Evolutionary conservation across 2,113 vertebrate species (phyloP).

Genomic region (Pionites leucogaster): DNA sequence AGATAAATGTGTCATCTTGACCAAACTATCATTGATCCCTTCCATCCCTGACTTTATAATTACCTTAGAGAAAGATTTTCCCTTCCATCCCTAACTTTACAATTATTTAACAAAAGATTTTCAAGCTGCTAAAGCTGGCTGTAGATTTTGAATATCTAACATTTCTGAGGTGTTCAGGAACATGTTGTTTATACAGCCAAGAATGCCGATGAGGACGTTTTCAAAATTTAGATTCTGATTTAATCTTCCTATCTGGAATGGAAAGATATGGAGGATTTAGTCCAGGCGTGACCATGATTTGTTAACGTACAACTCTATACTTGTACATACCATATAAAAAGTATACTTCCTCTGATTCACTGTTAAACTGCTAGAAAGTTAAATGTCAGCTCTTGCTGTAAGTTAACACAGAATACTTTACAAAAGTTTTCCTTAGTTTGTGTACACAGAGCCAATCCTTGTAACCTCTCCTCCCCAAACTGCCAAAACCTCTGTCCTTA

Average conservation of each 20-base stretch:
- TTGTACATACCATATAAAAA: neutral
- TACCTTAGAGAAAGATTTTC: neutral
- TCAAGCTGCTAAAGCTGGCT: neutral
- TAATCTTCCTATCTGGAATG: constrained; percentile 21
- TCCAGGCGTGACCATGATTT: neutral
- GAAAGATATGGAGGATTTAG: neutral
- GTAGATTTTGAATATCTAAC: neutral
- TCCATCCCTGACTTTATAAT: neutral
- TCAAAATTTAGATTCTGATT: constrained; percentile 19
- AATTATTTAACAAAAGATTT: neutral
- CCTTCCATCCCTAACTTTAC: neutral
- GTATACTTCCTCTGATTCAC: neutral
- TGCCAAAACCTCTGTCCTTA: constrained; percentile 20
- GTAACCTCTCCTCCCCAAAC: constrained; percentile 11
- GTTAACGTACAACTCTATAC: neutral
- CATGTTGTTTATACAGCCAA: neutral
- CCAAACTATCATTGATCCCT: neutral
- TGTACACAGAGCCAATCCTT: neutral
- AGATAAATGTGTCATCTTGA: neutral
- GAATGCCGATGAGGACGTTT: neutral
- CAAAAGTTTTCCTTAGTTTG: neutral
- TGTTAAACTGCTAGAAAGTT: neutral
- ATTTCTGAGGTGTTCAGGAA: neutral
- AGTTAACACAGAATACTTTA: neutral
- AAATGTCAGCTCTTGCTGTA: neutral